A percentile compares a stretch with the other conserved stretches of the same genome.
phyloP scores from a whole-genome alignment of 2,888 invertebrate genomes.

The Stomorhina lunata region DNA sequence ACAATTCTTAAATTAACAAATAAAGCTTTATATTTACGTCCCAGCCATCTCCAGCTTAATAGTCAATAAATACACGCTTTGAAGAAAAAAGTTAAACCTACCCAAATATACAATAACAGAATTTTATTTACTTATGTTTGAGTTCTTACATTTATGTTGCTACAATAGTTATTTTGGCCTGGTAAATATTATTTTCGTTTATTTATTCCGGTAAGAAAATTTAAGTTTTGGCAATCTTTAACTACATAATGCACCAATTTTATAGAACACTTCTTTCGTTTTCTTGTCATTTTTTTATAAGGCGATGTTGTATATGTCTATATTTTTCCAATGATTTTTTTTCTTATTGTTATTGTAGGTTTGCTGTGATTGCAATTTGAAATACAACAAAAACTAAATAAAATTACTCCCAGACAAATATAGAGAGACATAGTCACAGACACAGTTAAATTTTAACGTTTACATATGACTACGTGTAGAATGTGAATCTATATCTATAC shows the following conservation, averaged over 20 bases:
- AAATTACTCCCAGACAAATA: constrained; percentile 26
- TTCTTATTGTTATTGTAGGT: constrained; percentile 17
- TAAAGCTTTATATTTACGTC: no score
- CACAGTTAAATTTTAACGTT: background rate
- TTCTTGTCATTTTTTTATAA: background rate
- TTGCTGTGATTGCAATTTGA: constrained; percentile 62
- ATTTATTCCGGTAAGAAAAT: constrained; percentile 36
- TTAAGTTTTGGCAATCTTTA: constrained; percentile 40
- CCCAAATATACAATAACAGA: background rate
- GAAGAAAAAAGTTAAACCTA: background rate
- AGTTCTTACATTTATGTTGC: background rate
- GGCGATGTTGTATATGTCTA: background rate
- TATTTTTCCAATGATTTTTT: constrained; percentile 40
- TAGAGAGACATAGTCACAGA: background rate
- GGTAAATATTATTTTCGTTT: constrained; percentile 37
- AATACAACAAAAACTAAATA: constrained; percentile 42
- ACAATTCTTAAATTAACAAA: no score
- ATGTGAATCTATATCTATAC: background rate
- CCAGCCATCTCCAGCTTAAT: background rate
- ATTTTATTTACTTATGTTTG: constrained; percentile 27
- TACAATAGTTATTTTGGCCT: background rate
- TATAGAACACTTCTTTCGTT: constrained; percentile 5
- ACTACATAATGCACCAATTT: constrained; percentile 51
- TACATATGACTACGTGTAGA: constrained; percentile 4
- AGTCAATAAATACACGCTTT: background rate